These are phyloP conservation scores for Apis mellifera DNA, from an alignment of 1,140 invertebrate species.

Conservation along the genomic window DNA sequence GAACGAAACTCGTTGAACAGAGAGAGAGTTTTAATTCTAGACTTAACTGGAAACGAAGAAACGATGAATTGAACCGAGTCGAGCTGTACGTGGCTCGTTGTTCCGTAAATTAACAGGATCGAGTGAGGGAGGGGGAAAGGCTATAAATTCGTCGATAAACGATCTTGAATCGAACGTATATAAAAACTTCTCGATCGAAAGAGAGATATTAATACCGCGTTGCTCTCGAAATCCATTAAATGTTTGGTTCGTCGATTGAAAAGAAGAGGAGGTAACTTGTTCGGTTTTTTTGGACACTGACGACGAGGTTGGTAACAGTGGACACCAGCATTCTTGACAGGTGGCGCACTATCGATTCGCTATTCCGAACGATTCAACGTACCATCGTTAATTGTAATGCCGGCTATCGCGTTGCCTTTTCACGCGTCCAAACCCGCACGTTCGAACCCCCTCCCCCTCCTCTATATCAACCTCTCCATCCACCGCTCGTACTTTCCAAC, in stretches of 20 bases:
- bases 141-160: slow-evolving; percentile 56
- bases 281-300: slow-evolving; percentile 5
- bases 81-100: slow-evolving; percentile 12
- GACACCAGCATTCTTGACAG: slow-evolving; percentile 67
- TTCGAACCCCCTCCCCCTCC: slow-evolving; percentile 48
- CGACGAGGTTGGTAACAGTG: slow-evolving; percentile 44
- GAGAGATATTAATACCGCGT: background rate
- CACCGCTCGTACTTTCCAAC: too few relatives aligned
- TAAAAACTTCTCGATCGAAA: background rate
- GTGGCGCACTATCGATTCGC: slow-evolving; percentile 70
- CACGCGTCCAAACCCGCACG: slow-evolving; percentile 58
- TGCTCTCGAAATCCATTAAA: slow-evolving; percentile 31
- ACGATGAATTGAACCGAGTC: slow-evolving; percentile 2
- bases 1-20: slow-evolving; percentile 53
- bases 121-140: background rate
- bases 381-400: slow-evolving; percentile 75
- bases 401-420: slow-evolving; percentile 66
- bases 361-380: slow-evolving; percentile 65
- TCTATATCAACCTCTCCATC: too few relatives aligned
- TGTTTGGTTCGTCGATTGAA: slow-evolving; percentile 9
- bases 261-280: slow-evolving; percentile 22
- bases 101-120: slow-evolving; percentile 57
- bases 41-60: slow-evolving; percentile 53
- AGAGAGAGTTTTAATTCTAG: slow-evolving; percentile 50
- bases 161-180: too few relatives aligned